These are phyloP conservation scores for Crypturellus tataupa DNA, from an alignment of 2,797 vertebrate genomes.

Conservation along the genomic window DNA sequence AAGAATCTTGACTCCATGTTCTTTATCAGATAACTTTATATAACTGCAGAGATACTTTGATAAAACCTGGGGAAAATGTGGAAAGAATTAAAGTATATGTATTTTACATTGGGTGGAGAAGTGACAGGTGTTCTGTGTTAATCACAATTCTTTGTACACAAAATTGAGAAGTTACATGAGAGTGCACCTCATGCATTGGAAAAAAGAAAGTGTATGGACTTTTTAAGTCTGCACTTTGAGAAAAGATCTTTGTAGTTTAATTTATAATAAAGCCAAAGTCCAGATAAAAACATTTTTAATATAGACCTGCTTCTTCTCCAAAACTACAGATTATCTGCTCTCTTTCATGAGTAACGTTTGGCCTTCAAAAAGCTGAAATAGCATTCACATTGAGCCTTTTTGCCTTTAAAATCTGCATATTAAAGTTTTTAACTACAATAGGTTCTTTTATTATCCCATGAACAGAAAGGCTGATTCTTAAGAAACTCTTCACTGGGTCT, in stretches of 20 bases:
- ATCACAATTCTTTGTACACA: neutral
- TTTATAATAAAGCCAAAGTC: neutral
- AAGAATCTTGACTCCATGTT: neutral
- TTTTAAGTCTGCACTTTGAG: neutral
- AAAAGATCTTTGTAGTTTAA: constrained; percentile 8
- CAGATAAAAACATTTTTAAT: constrained; percentile 13
- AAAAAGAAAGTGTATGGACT: constrained; percentile 23
- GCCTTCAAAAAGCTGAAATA: neutral
- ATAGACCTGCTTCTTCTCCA: neutral
- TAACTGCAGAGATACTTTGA: constrained; percentile 30
- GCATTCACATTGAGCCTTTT: neutral
- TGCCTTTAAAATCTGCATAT: neutral
- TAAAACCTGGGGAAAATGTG: neutral
- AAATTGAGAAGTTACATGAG: constrained; percentile 10
- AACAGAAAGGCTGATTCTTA: neutral
- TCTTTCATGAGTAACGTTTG: neutral
- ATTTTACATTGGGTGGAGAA: neutral
- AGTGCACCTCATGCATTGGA: neutral
- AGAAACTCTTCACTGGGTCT: neutral
- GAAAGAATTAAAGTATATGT: constrained; percentile 5
- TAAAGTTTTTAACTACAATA: neutral
- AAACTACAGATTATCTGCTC: neutral
- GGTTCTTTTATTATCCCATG: fast-evolving
- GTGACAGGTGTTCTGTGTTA: constrained; percentile 3
- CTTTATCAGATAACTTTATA: constrained; percentile 34